A percentile compares a stretch with the other conserved stretches of the same genome.
These are phyloP conservation scores for Torymus auratus DNA, from an alignment of 2,888 invertebrate genomes.

Conservation along the genomic window DNA sequence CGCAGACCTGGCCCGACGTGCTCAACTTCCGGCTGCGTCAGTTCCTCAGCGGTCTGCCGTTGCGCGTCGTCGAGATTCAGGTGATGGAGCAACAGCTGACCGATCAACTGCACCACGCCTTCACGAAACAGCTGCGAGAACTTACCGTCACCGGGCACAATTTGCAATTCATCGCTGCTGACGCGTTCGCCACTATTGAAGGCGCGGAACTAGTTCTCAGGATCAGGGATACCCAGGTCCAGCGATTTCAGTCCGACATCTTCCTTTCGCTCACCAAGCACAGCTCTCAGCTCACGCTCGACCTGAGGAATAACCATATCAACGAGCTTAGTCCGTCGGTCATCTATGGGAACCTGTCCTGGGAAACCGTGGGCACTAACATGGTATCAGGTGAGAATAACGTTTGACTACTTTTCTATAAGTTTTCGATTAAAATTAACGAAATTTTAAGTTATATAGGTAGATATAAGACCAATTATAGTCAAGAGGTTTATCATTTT, in stretches of 20 bases:
- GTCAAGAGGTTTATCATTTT: too few species aligned
- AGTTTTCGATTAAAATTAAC: background rate
- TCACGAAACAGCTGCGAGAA: slow-evolving; percentile 87
- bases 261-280: slow-evolving; percentile 85
- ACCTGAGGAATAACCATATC: slow-evolving; percentile 90
- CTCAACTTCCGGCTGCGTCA: slow-evolving; percentile 86
- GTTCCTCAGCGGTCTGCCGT: slow-evolving; percentile 84
- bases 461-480: too few species aligned
- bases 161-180: slow-evolving; percentile 85
- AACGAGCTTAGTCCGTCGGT: slow-evolving; percentile 89
- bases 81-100: slow-evolving; percentile 86
- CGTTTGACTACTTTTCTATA: background rate
- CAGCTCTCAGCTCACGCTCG: slow-evolving; percentile 89
- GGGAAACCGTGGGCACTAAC: slow-evolving; percentile 92
- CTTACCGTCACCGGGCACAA: slow-evolving; percentile 88
- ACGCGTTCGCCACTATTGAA: slow-evolving; percentile 86
- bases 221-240: slow-evolving; percentile 87
- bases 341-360: slow-evolving; percentile 91
- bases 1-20: slow-evolving; percentile 87
- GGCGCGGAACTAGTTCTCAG: slow-evolving; percentile 87
- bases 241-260: slow-evolving; percentile 87
- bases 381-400: slow-evolving; percentile 84
- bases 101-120: slow-evolving; percentile 86
- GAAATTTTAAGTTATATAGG: too few species aligned
- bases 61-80: slow-evolving; percentile 87